Base-by-base conservation (phyloP, 1,140 invertebrate species). In the Tetramorium parvispinum region DNA sequence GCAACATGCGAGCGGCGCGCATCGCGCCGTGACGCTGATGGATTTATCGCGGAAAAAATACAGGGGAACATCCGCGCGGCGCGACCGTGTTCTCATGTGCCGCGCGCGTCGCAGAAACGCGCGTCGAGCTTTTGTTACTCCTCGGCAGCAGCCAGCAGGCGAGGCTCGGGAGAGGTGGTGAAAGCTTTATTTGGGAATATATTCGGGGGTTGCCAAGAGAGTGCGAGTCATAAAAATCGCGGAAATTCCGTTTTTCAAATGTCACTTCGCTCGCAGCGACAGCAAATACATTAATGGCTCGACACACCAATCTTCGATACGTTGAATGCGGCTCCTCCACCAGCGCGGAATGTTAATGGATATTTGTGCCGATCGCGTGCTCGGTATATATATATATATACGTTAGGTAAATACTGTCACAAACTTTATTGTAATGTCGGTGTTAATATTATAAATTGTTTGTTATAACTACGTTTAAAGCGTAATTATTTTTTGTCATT, bases 11-110 rank as follows among this genome's bases (percentile, higher is more conserved):
- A 43, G 55, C 49, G 43, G 27, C 59, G 27, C 59, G 18, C 40
- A 63, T 46, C 27, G 61, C 11, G 76, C n/a, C 27, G 46, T 32
- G 59, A 21, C 21, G 77, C 32, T 65, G 78, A 81, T 57, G 21
- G 78, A 81, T 81, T 81, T 81, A 81, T 81, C 61, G 78, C 63
- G 78, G 18, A 81, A 81, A 68, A 81, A 81, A 81, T 68, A 13
- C 32, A 32, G 32, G 49, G 16, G 11, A 37, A 76, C 55, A 21
- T 37, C 73, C 53, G 53, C 37, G 53, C 53, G 53, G 21, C 32
- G 37, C 55, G 21, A 61, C 55, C 40, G 75, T 59, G 57, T 46
- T 46, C 53, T 59, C 40, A 37, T 43, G 75, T 49, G 40, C 40
- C 75, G 57, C 37, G 57, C 37, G 71, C 71, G 13, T 71, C 32